phyloP scores from a whole-genome alignment of 2,797 vertebrate genomes.

The Hafferia zeledoni region DNA sequence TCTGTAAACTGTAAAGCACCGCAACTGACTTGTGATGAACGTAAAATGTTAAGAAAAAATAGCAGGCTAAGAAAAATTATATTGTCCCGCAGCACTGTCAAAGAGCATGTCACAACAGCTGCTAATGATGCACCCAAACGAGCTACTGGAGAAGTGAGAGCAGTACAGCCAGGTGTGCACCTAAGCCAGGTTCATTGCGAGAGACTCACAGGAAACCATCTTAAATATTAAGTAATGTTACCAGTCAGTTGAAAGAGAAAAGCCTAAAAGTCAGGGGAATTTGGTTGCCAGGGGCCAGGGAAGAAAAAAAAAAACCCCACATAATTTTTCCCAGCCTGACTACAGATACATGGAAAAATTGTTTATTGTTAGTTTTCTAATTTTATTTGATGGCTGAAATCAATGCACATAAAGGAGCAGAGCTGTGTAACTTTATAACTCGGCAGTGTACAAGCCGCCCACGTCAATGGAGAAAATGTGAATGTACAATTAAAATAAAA shows the following conservation, averaged over 20 bases:
- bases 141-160: not conserved
- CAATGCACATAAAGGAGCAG: not conserved
- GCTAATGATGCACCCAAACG: fast-evolving
- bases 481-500: conserved; percentile 51
- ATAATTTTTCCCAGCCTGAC: conserved; percentile 1
- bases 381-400: not conserved
- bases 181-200: not conserved
- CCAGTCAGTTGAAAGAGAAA: not conserved
- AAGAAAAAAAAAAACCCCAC: not conserved
- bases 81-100: not conserved
- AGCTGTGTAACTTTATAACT: not conserved
- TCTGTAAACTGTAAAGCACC: not conserved
- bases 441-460: not conserved
- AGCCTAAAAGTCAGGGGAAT: not conserved
- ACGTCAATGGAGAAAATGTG: not conserved
- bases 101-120: not conserved
- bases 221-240: not conserved
- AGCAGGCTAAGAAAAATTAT: not conserved
- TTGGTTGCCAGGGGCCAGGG: not conserved
- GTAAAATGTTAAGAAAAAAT: not conserved
- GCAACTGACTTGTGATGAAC: not conserved
- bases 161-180: not conserved
- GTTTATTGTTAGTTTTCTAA: not conserved
- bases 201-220: not conserved
- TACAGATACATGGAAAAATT: not conserved